These are phyloP conservation scores for Carapus acus DNA, from an alignment of 2,797 vertebrate genomes.

Conservation along the genomic window DNA sequence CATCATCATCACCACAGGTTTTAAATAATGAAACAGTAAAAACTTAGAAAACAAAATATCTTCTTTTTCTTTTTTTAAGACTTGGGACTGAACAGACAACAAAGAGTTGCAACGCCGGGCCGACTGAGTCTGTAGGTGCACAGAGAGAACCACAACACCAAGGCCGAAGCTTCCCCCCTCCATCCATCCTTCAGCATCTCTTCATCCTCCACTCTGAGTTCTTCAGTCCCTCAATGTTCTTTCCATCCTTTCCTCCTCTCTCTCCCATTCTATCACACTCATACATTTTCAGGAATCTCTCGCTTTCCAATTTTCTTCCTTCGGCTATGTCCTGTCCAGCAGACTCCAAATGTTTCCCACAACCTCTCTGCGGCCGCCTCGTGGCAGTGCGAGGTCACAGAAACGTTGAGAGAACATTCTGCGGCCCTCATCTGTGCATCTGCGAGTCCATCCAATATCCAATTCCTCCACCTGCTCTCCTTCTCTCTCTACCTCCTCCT, in stretches of 20 bases:
- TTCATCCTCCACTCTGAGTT: constrained; percentile 40
- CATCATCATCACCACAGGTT: constrained; percentile 62
- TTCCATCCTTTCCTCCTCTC: background rate
- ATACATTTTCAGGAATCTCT: constrained; percentile 8
- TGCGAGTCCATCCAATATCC: constrained; percentile 66
- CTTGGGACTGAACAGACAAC: constrained; percentile 75
- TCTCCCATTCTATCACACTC: constrained; percentile 4
- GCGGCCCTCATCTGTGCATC: constrained; percentile 72
- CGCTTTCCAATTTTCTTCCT: constrained; percentile 26
- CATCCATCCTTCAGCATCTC: constrained; percentile 49
- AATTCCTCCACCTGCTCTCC: constrained; percentile 57
- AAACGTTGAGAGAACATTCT: constrained; percentile 74
- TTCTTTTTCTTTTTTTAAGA: constrained; percentile 73
- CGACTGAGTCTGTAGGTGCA: constrained; percentile 84
- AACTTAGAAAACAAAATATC: constrained; percentile 85
- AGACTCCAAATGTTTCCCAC: constrained; percentile 79
- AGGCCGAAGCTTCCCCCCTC: constrained; percentile 66
- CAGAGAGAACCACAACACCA: constrained; percentile 78
- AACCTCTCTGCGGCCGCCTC: constrained; percentile 73
- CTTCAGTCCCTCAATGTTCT: constrained; percentile 22
- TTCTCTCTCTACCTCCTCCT: constrained; percentile 56
- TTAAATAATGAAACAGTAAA: constrained; percentile 81
- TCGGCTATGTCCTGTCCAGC: constrained; percentile 69
- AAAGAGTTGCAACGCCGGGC: constrained; percentile 85
- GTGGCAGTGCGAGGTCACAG: constrained; percentile 65